phyloP scores from a whole-genome alignment of 2,797 vertebrate genomes.

The Chromobotia macracanthus region DNA sequence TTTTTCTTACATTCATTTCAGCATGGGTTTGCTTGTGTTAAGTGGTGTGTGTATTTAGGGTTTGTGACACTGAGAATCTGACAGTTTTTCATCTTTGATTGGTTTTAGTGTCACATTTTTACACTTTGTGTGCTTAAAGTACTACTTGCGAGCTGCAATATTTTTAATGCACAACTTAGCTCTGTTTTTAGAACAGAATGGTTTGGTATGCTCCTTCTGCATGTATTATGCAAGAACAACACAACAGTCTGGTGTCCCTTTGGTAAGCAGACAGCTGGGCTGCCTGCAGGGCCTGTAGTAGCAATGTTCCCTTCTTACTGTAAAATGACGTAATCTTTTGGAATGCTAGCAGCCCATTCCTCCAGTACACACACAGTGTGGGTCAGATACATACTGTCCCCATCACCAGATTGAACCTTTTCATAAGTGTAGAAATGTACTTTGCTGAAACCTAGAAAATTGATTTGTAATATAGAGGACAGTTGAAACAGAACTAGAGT shows the following conservation, averaged over 20 bases:
- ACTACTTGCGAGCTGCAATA: slow-evolving; percentile 2
- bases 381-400: not conserved
- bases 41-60: slow-evolving; percentile 24
- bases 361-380: not conserved
- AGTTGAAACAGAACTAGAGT: not conserved
- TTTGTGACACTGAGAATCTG: not conserved
- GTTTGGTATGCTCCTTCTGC: slow-evolving; percentile 68
- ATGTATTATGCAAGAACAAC: slow-evolving; percentile 70
- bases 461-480: not conserved
- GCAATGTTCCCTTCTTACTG: slow-evolving; percentile 72
- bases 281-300: slow-evolving; percentile 62
- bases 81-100: not conserved
- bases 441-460: not conserved
- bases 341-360: slow-evolving; percentile 63
- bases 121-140: slow-evolving; percentile 32
- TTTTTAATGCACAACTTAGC: slow-evolving; percentile 29
- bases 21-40: not conserved
- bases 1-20: slow-evolving; percentile 19
- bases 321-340: slow-evolving; percentile 79
- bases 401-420: not conserved
- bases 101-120: not conserved
- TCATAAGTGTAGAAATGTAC: not conserved
- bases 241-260: slow-evolving; percentile 73
- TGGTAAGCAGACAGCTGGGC: slow-evolving; percentile 62
- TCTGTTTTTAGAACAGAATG: slow-evolving; percentile 60